Evolutionary conservation across 1,140 invertebrate species (phyloP), one percentile per base, ranked within the genome.

Genomic region (Zaprionus nigranus): DNA sequence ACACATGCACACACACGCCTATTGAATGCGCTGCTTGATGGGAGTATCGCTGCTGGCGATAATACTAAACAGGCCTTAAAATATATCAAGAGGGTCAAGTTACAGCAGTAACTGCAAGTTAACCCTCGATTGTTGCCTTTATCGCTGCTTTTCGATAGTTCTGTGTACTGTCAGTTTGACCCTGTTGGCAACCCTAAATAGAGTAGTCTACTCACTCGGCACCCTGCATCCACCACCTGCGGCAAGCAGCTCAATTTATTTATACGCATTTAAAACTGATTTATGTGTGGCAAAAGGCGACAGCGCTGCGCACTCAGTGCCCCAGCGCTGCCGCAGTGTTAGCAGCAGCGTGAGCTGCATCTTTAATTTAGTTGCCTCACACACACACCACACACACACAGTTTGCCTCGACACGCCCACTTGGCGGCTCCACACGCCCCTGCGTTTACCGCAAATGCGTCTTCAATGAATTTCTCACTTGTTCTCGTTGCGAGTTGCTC

Each of bases 201-300:
- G 63, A 56, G 53, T 26, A 54, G n/a, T 17, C 17, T 38, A 38
- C 13, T 12, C 36, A 38, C 36, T 38, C 12, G 36, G 3, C 36
- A 40, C 5, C 4, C 38, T 43, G 2, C 7, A 11, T 40, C n/a
- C n/a, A 17, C 7, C 70, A 74, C 62, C 70, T 68, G 71, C 58
- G 51, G 75, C 62, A 57, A 26, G 64, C 69, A 66, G 75, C 71
- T 82, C 78, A 84, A 88, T 88, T 88, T 88, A 88, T 88, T 88
- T 88, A 88, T 84, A 74, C 81, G 84, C 81, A 90, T 88, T 88
- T 90, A 90, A 88, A 88, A 76, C 84, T 88, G 84, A 88, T 88
- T 88, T 88, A 88, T 88, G 85, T 81, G 67, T 54, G 81, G 85
- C 46, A 70, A 36, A 51, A 49, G 51, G 40, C 66, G 75, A 81